A percentile compares a stretch with the other conserved stretches of the same genome.
Conservation (phyloP, 2,888 invertebrate genomes). For the Choreutis nemorana region DNA sequence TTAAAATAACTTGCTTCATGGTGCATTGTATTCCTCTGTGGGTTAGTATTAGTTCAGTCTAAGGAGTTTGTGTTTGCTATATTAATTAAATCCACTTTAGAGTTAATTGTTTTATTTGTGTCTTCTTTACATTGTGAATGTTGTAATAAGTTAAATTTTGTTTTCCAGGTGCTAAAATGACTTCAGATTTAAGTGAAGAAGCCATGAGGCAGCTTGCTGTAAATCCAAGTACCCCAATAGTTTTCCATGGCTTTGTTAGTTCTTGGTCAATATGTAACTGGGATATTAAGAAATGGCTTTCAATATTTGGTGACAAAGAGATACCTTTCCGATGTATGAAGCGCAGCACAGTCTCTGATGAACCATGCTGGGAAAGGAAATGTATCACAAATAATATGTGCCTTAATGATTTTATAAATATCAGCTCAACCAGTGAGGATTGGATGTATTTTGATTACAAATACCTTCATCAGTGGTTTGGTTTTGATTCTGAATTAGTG, state of each 20-base stretch:
- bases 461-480: slow-evolving; percentile 76
- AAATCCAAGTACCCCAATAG: slow-evolving; percentile 47
- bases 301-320: slow-evolving; percentile 59
- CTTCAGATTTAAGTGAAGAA: slow-evolving; percentile 26
- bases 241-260: slow-evolving; percentile 59
- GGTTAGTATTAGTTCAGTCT: too few species aligned
- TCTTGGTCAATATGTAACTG: slow-evolving; percentile 69
- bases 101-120: too few species aligned
- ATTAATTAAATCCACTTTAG: too few species aligned
- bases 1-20: too few species aligned
- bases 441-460: slow-evolving; percentile 91
- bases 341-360: slow-evolving; percentile 39
- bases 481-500: slow-evolving; percentile 60
- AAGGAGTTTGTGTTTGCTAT: too few species aligned
- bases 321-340: slow-evolving; percentile 65
- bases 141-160: too few species aligned
- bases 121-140: too few species aligned
- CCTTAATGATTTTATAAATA: slow-evolving; percentile 69
- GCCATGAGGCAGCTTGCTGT: slow-evolving; percentile 24
- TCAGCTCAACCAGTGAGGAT: slow-evolving; percentile 36
- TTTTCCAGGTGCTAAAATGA: too few species aligned
- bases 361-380: slow-evolving; percentile 83
- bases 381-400: slow-evolving; percentile 68
- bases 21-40: too few species aligned
- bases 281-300: slow-evolving; percentile 67